phyloP scores from a whole-genome alignment of 2,113 vertebrate genomes.

The Cinclus mexicanus region DNA sequence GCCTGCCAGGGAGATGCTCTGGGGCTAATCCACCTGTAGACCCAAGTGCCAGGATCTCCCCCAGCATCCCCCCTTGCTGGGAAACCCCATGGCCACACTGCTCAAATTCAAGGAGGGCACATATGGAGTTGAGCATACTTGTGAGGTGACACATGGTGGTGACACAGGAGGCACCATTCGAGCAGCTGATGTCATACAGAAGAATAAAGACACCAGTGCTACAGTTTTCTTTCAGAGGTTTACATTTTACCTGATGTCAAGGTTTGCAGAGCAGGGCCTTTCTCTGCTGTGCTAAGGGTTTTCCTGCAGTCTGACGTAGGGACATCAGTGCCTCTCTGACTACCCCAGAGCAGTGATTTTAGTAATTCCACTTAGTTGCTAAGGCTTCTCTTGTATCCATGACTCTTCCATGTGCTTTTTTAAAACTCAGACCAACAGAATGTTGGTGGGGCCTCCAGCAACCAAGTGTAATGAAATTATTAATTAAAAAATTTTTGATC shows the following conservation, averaged over 20 bases:
- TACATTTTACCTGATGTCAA: neutral
- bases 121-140: rapidly evolving
- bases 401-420: neutral
- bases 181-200: neutral
- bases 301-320: neutral
- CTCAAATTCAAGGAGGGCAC: neutral
- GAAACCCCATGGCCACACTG: neutral
- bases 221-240: neutral
- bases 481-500: neutral
- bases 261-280: neutral
- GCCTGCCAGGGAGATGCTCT: neutral
- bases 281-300: neutral
- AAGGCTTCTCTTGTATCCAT: neutral
- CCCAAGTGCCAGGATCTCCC: rapidly evolving
- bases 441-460: neutral
- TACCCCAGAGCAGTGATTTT: neutral
- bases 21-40: neutral
- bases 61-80: neutral
- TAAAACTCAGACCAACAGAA: neutral
- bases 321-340: neutral
- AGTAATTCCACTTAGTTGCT: neutral
- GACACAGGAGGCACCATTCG: neutral
- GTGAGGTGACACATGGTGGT: neutral
- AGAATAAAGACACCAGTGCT: neutral
- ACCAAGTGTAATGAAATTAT: neutral